phyloP scores from a whole-genome alignment of 2,113 vertebrate species.

The Larimichthys crocea region DNA sequence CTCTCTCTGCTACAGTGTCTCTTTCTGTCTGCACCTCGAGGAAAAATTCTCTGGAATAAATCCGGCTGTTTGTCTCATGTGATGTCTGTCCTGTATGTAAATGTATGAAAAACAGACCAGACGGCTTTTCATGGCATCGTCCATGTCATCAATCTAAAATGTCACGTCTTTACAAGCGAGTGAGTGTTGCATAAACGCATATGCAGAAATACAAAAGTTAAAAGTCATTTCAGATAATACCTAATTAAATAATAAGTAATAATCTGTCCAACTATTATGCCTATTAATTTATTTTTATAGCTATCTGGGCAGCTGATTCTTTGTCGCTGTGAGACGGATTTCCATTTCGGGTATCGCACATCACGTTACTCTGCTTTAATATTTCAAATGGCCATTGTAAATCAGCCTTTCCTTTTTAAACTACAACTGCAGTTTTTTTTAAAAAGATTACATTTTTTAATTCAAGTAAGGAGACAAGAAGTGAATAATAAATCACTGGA shows the following conservation, averaged over 20 bases:
- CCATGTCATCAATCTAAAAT: not conserved
- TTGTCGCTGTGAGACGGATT: not conserved
- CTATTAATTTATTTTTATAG: not conserved
- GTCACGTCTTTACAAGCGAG: not conserved
- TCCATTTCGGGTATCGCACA: not conserved
- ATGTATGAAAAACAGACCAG: not conserved
- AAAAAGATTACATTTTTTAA: not conserved
- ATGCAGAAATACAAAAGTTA: not conserved
- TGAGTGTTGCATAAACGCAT: not conserved
- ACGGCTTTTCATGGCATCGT: not conserved
- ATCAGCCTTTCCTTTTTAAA: not conserved
- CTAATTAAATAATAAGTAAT: not conserved
- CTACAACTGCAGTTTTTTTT: not conserved
- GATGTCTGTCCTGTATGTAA: not conserved
- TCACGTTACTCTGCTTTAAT: not conserved
- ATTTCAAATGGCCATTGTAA: not conserved
- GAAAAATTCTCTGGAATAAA: not conserved
- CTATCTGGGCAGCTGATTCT: not conserved
- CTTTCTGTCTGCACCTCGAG: not conserved
- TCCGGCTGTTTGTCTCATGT: not conserved
- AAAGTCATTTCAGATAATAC: too few species aligned
- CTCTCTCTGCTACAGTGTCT: not conserved
- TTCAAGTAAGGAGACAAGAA: not conserved
- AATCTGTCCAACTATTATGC: not conserved
- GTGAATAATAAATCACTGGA: not conserved